Base-by-base conservation (phyloP, 2,888 invertebrate genomes). In the Catonia carolina region DNA sequence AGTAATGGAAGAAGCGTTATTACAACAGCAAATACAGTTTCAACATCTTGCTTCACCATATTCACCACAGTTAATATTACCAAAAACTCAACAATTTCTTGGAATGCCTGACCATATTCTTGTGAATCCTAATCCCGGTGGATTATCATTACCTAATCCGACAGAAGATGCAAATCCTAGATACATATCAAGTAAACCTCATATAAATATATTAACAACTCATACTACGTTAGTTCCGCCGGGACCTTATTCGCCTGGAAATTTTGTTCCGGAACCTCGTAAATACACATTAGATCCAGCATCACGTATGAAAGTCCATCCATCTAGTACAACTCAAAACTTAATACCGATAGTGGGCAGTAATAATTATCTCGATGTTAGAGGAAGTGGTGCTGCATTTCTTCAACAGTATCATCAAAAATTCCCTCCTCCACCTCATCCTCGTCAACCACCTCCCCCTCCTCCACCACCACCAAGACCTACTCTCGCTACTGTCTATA, bases 161-260 rank as follows among this genome's bases (percentile, higher is more conserved):
- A 47, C 78, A 1, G 85, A 85, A 71, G 86, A 87, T 74, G 83
- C 85, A 0, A 77, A 84, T 49, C 88, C 87, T 0, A 77, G 88
- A 61, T 85, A 88, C 62, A 86, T 89, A 33, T 86, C 86, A 23
- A 84, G 86, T 0, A 79, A 85, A 60, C 84, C 88, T 0, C 85
- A 86, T 71, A 85, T 85, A 55, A 86, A 82, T 68, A 83, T 88
- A 60, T 74, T 87, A 18, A 86, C 85, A 67, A 87, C 88, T 8
- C 86, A 87, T 69, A 82, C 86, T 0, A 84, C 83, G 55, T 77
- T 83, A 60, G 82, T 86, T 4, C 79, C 78, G 62, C 75, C 79
- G 5, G 6, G 37, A 15, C 8, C 54, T 5, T 36, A 41, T 22
- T 39, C 52, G 37, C 35, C 51, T 35, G 45, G 58, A 35, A 58